These are phyloP conservation scores for Theodoxus fluviatilis DNA, from an alignment of 2,888 invertebrate genomes.

Conservation along the genomic window DNA sequence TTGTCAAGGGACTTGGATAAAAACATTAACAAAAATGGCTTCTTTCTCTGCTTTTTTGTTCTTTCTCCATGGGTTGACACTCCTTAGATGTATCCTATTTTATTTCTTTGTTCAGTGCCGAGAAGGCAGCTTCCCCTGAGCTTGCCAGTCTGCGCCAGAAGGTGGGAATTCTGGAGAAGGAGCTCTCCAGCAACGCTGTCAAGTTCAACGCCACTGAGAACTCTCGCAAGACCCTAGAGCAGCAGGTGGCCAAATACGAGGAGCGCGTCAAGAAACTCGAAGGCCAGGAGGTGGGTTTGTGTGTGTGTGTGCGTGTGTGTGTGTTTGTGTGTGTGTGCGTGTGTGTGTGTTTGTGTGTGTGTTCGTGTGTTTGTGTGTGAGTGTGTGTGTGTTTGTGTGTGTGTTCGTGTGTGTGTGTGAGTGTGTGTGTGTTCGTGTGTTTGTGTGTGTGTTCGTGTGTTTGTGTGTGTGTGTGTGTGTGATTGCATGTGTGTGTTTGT, in stretches of 20 bases:
- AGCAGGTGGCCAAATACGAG: conserved; percentile 47
- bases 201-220: conserved; percentile 53
- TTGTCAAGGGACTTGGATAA: too few species aligned
- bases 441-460: too few species aligned
- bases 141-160: conserved; percentile 49
- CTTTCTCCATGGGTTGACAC: background rate
- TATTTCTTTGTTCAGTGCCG: conserved; percentile 37
- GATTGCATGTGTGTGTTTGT: too few species aligned
- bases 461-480: too few species aligned
- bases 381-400: too few species aligned
- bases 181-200: conserved; percentile 49
- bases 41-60: too few species aligned
- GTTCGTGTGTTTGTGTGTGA: background rate
- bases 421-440: too few species aligned
- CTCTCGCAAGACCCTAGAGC: conserved; percentile 47
- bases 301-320: background rate
- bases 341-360: background rate
- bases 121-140: conserved; percentile 41
- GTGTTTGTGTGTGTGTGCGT: background rate
- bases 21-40: too few species aligned
- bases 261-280: conserved; percentile 52
- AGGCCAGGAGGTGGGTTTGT: conserved; percentile 40
- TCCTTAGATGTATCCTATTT: background rate
- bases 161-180: conserved; percentile 57
- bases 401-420: too few species aligned